Conservation (phyloP, 2,113 vertebrate species). For the Rhabdornis inornatus region DNA sequence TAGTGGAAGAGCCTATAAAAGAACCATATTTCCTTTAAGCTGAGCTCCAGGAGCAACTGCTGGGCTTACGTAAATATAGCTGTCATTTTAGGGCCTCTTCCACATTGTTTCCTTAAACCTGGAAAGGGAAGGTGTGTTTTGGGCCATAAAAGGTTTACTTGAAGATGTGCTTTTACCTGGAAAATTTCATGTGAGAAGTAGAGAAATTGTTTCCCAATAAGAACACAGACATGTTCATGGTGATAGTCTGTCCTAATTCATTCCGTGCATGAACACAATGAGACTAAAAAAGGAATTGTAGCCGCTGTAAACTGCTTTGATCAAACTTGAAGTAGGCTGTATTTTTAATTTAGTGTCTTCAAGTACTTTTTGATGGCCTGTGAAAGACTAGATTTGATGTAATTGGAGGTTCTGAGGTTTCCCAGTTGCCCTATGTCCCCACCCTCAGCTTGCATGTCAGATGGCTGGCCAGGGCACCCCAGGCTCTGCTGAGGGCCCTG, state of each 20-base stretch:
- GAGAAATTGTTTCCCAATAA: background rate
- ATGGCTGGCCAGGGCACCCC: background rate
- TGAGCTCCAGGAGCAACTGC: background rate
- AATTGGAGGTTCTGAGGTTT: background rate
- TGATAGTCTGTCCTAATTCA: background rate
- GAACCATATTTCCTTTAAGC: background rate
- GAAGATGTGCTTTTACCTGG: background rate
- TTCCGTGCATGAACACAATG: background rate
- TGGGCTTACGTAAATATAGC: background rate
- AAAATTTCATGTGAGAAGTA: background rate
- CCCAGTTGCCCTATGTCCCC: accelerated
- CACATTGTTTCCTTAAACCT: background rate
- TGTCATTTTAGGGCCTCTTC: background rate
- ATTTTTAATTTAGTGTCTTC: background rate
- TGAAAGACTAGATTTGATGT: background rate
- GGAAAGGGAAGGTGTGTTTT: background rate
- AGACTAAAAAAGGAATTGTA: background rate
- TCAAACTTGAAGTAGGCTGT: background rate
- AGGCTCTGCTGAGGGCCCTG: accelerated
- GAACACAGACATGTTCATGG: background rate
- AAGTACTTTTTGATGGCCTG: background rate
- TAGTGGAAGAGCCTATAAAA: background rate
- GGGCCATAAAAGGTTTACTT: background rate
- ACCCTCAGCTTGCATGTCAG: background rate
- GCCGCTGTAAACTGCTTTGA: background rate